Base-by-base conservation (phyloP, 2,888 invertebrate species). In the Amiota communis region DNA sequence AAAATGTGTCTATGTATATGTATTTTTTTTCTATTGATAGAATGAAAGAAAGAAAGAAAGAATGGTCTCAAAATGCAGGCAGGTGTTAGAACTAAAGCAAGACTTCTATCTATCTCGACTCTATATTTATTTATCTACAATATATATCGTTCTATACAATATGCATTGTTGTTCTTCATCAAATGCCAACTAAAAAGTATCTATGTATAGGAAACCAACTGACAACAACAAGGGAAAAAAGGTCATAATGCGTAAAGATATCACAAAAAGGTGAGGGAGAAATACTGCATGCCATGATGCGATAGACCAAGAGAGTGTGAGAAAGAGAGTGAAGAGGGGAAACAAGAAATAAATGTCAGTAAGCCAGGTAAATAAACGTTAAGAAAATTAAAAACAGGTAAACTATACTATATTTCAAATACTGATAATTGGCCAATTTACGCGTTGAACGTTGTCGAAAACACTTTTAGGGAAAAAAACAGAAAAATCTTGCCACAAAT, bases 401-500 rank as follows among this genome's bases (percentile, higher is more conserved):
- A 80, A 78, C 67, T 36, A 36, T 23, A 23, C 36, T 76, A 80
- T 83, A 81, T 84, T 83, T 83, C 80, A 82, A 84, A 81, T 79
- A 79, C 75, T 74, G 84, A 81, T 86, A 86, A 87, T 86, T 86
- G 87, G 87, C 86, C 85, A 84, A 87, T 87, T 87, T 84, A 81
- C 71, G 73, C 74, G 73, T 46, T 36, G 63, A 49, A 48, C 49
- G 36, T 49, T 53, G 53, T 53, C 53, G n/a, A 67, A 53, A 70
- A 56, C 71, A 65, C 56, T 56, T 56, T 69, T 53, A 36, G 36
- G 70, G 63, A 63, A 48, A 71, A 74, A n/a, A n/a, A n/a, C n/a
- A n/a, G 68, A 70, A 67, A 78, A 36, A 36, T 36, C 71, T 57
- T 78, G 53, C 70, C 71, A 70, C 74, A 61, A 49, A 71, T 67